phyloP scores from a whole-genome alignment of 2,797 vertebrate genomes.

The Bradypodion ventrale region DNA sequence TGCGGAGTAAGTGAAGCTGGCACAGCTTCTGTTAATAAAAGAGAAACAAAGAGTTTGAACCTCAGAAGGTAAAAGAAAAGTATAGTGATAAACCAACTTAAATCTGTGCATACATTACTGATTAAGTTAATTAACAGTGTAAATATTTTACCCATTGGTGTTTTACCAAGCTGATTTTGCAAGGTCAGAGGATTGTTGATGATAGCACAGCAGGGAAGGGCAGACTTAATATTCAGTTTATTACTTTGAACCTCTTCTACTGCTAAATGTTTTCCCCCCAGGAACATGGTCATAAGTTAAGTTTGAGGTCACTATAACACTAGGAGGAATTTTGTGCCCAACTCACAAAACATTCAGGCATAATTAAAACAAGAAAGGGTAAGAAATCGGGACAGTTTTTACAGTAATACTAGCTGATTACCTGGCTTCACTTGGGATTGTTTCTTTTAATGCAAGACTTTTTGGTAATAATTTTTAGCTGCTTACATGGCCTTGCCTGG shows the following conservation, averaged over 20 bases:
- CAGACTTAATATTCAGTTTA: not conserved
- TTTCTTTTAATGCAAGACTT: too few relatives aligned
- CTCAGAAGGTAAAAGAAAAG: not conserved
- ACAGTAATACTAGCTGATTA: not conserved
- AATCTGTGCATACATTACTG: constrained; percentile 14
- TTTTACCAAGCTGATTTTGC: not conserved
- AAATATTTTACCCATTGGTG: constrained; percentile 24
- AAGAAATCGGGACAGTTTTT: not conserved
- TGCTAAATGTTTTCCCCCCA: not conserved
- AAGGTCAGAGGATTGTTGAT: not conserved
- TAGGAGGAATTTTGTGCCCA: not conserved
- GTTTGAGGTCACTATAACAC: not conserved
- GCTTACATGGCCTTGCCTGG: too few relatives aligned
- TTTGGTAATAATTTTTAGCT: too few relatives aligned
- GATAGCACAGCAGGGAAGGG: not conserved
- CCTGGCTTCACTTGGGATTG: too few relatives aligned
- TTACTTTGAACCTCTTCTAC: not conserved
- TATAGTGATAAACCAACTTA: constrained; percentile 7
- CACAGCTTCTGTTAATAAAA: not conserved
- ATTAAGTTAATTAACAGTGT: constrained; percentile 24
- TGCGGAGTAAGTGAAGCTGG: not conserved
- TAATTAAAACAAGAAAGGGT: not conserved
- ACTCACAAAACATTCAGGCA: not conserved
- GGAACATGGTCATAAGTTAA: not conserved
- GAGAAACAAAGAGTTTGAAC: not conserved